These are phyloP conservation scores for Leuciscus waleckii DNA, from an alignment of 2,797 vertebrate genomes.

Conservation along the genomic window DNA sequence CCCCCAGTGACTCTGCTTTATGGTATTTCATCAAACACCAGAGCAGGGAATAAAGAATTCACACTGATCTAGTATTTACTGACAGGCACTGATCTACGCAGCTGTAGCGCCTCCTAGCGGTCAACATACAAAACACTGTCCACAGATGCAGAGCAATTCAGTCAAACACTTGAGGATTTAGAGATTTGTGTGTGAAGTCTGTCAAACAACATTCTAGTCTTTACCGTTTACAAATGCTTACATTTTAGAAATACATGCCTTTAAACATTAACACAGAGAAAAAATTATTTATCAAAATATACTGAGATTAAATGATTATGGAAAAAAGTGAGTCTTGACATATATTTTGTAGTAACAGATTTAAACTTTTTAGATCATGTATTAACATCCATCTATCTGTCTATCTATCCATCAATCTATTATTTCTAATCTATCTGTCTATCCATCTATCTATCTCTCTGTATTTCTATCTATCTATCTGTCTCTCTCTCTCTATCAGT, in stretches of 20 bases:
- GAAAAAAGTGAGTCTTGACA: not conserved
- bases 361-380: too few relatives aligned
- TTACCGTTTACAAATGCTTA: not conserved
- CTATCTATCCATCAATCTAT: too few relatives aligned
- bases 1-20: not conserved
- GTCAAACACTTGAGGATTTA: not conserved
- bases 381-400: too few relatives aligned
- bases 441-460: too few relatives aligned
- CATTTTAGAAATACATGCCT: not conserved
- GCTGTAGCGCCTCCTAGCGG: conserved; percentile 19
- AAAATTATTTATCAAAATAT: not conserved
- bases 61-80: too few relatives aligned
- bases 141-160: not conserved
- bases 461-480: too few relatives aligned
- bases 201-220: not conserved
- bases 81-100: not conserved
- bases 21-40: not conserved
- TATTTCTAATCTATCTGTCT: too few relatives aligned
- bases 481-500: too few relatives aligned
- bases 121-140: not conserved
- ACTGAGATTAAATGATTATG: not conserved
- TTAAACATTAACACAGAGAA: too few relatives aligned
- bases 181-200: not conserved
- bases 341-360: too few relatives aligned
- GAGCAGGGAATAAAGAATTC: not conserved